Base-by-base conservation (phyloP, 2,888 invertebrate species). In the Lysandra bellargus region DNA sequence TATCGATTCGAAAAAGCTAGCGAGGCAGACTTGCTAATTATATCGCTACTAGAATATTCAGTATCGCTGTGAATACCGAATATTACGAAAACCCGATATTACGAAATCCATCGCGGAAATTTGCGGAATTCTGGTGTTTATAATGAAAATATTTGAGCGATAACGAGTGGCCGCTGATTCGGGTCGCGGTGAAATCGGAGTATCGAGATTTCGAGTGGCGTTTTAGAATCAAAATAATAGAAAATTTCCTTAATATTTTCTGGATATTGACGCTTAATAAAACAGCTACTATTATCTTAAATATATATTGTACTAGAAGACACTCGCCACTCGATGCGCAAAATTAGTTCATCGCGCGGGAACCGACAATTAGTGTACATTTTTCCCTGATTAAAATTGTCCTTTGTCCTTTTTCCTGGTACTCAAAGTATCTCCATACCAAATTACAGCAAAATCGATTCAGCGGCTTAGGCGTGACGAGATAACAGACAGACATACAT, bases 71-170 rank as follows among this genome's bases (percentile, higher is more conserved):
- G 69, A 69, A 69, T 69, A 69, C 17, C 69, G 33, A 37, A 49
- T 49, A 49, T 49, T 49, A 49, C 49, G 49, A 49, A 49, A 69
- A 37, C 3, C 64, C 33, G 23, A 33, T 33, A 69, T 69, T 69
- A 69, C 33, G 23, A 69, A 69, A 14, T 69, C 33, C 33, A 33
- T 69, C 14, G 69, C 69, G 33, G 17, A 37, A 69, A 69, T 69
- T 69, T 17, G 69, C 33, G 33, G 69, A 33, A 69, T 69, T 69
- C 23, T 33, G 69, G 69, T 69, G 69, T 33, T 69, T 69, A 37
- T 69, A 69, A 69, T 69, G 69, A 69, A 69, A 69, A 69, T 69
- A 37, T 69, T 69, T 69, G 33, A 69, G 33, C 30, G 69, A 33
- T 33, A 12, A 69, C 30, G 17, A 30, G 9, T 33, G 64, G 14